Evolutionary conservation across 2,113 vertebrate species (phyloP).

Genomic region (Tor tambroides): DNA sequence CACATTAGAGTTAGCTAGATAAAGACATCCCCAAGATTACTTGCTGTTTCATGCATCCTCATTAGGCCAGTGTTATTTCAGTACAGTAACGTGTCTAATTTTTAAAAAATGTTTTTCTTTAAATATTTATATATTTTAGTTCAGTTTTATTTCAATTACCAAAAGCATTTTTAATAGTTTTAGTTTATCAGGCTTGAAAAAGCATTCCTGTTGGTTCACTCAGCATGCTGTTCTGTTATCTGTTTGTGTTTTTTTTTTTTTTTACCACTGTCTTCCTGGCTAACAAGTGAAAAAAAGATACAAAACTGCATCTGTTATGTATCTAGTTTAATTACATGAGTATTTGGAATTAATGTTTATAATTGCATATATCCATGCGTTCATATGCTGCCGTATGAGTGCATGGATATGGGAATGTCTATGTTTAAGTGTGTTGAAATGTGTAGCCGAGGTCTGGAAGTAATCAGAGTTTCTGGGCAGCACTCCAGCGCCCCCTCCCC

Average conservation of each 20-base stretch:
- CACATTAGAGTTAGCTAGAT: not conserved
- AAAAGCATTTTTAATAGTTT: not conserved
- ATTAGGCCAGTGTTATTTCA: not conserved
- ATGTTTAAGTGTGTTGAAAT: slow-evolving; percentile 33
- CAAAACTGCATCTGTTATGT: not conserved
- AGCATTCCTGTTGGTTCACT: slow-evolving; percentile 19
- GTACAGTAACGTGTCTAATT: not conserved
- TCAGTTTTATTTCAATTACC: not conserved
- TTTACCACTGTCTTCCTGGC: not conserved
- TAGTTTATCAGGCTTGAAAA: not conserved
- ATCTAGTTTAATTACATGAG: not conserved
- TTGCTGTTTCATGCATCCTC: not conserved
- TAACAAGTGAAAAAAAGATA: not conserved
- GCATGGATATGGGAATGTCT: slow-evolving; percentile 36
- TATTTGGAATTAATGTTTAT: not conserved
- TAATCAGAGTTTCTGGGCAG: slow-evolving; percentile 72
- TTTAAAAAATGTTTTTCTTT: not conserved
- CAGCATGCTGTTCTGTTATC: not conserved
- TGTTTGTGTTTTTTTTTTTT: not conserved
- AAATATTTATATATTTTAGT: not conserved
- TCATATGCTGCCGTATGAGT: not conserved
- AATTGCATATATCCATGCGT: not conserved
- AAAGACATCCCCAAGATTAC: slow-evolving; percentile 1
- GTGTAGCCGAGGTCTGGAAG: slow-evolving; percentile 72
- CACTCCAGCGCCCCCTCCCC: slow-evolving; percentile 69